Base-by-base conservation (phyloP, 2,797 vertebrate species). In the Melanotaenia trifasciata region DNA sequence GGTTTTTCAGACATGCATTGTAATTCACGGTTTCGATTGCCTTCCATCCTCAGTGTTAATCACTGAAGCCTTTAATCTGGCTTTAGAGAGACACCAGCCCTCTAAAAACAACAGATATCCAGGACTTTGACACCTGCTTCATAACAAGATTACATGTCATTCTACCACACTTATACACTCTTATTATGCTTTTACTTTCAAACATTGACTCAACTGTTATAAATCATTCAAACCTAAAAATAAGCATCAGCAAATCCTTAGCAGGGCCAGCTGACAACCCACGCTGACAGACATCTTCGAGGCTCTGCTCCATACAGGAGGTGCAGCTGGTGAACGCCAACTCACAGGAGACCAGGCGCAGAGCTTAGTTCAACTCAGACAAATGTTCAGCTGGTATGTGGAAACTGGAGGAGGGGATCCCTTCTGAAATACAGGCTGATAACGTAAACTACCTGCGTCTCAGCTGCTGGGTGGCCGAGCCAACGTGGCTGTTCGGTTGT, bases 341-440 rank as follows among this genome's bases (percentile, higher is more conserved):
- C 62, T 67, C 65, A 4, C 56, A 73, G 70, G 64, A 76, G 72
- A 79, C 43, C 36, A 57, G 74, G 79, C 81, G 64, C 64, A 11
- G 36, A 45, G 75, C 67, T 77, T 33, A 56, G 70, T 71, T 75
- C 59, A 70, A 62, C 73, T 70, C 64, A 58, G 85, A 88, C 87
- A 85, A 80, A 84, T 82, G 85, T 83, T 43, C 1, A 45, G 36
- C 75, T 80, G 85, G 72, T 85, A 76, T 86, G 89, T 85, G 82
- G 85, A 85, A 88, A 87, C 77, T 59, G 79, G 84, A 86, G 83
- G 81, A 88, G 81, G 78, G 61, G 81, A 80, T 61, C 76, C 58
- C 45, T 58, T 81, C 74, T 81, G 86, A 74, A 82, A 59, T 59
- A 30, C 70, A 68, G 60, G 24, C 66, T 35, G 82, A 81, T 78